phyloP scores from a whole-genome alignment of 2,888 invertebrate species.

The Falcaria lacertinaria region DNA sequence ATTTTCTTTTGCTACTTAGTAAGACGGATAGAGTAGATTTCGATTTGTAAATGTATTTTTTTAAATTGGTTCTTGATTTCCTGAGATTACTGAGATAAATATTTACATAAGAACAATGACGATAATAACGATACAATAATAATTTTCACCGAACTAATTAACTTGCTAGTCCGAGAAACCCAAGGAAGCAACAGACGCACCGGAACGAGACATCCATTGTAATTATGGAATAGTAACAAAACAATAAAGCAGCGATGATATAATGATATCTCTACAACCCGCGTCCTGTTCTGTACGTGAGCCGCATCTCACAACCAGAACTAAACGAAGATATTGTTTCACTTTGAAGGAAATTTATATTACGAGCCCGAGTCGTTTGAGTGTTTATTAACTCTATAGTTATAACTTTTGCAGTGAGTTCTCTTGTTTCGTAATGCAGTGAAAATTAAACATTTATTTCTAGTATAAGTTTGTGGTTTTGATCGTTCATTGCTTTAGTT shows the following conservation, averaged over 20 bases:
- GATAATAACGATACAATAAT: too few relatives aligned
- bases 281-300: conserved; percentile 26
- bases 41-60: too few relatives aligned
- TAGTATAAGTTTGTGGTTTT: background rate
- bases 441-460: background rate
- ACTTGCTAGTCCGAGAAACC: background rate
- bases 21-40: too few relatives aligned
- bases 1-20: too few relatives aligned
- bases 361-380: background rate
- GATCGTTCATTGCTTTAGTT: background rate
- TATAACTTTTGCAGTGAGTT: background rate
- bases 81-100: too few relatives aligned
- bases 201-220: conserved; percentile 7
- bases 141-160: too few relatives aligned
- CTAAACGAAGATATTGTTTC: conserved; percentile 2
- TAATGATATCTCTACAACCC: conserved; percentile 20
- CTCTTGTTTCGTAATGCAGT: background rate
- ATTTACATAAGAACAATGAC: too few relatives aligned
- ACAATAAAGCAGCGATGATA: conserved; percentile 26
- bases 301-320: conserved; percentile 10
- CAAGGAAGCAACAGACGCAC: background rate
- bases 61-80: too few relatives aligned
- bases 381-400: background rate
- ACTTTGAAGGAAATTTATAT: background rate
- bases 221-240: conserved; percentile 21